Evolutionary conservation across 2,888 invertebrate species (phyloP).

Genomic region (Liposcelis brunnea): DNA sequence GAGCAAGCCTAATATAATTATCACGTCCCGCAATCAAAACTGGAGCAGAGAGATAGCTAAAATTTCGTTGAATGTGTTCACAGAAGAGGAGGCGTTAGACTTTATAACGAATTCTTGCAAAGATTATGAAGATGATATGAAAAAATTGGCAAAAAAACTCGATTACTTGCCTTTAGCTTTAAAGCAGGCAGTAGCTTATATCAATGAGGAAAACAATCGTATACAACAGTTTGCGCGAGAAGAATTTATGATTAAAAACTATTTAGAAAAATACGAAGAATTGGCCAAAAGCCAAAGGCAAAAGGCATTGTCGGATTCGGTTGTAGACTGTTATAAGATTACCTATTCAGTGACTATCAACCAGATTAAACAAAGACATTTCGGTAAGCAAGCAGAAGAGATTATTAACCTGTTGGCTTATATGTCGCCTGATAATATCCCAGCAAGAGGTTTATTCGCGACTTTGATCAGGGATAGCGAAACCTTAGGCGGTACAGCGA

Average conservation of each 20-base stretch:
- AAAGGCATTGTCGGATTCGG: conserved; percentile 8
- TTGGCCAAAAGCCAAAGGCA: no score
- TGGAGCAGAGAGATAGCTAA: conserved; percentile 5
- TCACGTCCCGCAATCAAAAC: conserved; percentile 11
- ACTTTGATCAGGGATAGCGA: conserved; percentile 1
- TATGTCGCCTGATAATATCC: conserved; percentile 12
- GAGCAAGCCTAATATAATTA: conserved; percentile 10
- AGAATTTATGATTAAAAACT: conserved; percentile 8
- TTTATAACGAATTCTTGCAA: not conserved
- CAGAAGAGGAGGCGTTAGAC: no score
- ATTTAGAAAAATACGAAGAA: conserved; percentile 4
- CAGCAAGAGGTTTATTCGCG: conserved; percentile 6
- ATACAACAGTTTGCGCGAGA: not conserved
- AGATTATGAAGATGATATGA: not conserved
- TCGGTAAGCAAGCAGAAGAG: conserved; percentile 7
- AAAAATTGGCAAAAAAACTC: conserved; percentile 8
- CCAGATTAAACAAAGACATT: conserved; percentile 8
- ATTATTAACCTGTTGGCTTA: conserved; percentile 12
- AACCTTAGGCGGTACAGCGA: not conserved
- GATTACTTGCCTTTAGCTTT: conserved; percentile 13
- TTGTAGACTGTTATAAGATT: conserved; percentile 7
- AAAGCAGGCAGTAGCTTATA: conserved; percentile 13
- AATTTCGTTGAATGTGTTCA: no score
- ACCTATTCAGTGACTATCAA: conserved; percentile 12
- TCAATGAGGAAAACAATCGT: conserved; percentile 4